These are phyloP conservation scores for Sinelater perroti DNA, from an alignment of 2,888 invertebrate genomes.

Conservation along the genomic window DNA sequence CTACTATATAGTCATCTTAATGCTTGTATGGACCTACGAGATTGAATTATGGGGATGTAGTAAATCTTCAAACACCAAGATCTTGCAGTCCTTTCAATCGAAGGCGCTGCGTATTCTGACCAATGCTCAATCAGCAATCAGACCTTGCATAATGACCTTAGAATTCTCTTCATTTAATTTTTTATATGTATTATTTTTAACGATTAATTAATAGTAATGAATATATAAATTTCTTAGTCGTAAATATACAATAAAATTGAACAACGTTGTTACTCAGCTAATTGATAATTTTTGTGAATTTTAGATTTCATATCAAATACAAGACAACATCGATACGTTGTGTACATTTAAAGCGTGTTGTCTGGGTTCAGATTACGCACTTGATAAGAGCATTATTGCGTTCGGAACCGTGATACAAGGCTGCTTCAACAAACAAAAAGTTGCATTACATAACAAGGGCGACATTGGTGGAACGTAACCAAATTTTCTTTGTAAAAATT, in stretches of 20 bases:
- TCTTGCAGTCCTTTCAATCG: too few species aligned
- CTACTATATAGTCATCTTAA: too few species aligned
- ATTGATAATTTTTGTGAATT: not conserved
- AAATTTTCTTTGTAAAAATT: constrained; percentile 23
- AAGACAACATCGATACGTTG: constrained; percentile 63
- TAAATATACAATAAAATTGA: not conserved
- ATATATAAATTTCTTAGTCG: too few species aligned
- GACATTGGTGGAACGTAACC: constrained; percentile 66
- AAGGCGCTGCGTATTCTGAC: too few species aligned
- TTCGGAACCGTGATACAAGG: constrained; percentile 66
- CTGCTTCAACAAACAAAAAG: constrained; percentile 57
- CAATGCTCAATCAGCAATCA: too few species aligned
- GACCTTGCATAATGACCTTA: too few species aligned
- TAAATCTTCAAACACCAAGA: too few species aligned
- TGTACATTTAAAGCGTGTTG: constrained; percentile 64
- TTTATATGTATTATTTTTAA: too few species aligned
- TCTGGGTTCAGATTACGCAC: constrained; percentile 62
- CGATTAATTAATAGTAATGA: too few species aligned
- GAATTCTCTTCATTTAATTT: too few species aligned
- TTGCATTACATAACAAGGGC: constrained; percentile 65
- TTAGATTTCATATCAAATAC: constrained; percentile 63
- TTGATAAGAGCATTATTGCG: constrained; percentile 62
- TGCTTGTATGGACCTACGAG: too few species aligned
- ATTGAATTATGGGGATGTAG: too few species aligned
- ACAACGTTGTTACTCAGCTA: not conserved